Conservation (phyloP, 2,797 vertebrate species). For the Carduelis carduelis region DNA sequence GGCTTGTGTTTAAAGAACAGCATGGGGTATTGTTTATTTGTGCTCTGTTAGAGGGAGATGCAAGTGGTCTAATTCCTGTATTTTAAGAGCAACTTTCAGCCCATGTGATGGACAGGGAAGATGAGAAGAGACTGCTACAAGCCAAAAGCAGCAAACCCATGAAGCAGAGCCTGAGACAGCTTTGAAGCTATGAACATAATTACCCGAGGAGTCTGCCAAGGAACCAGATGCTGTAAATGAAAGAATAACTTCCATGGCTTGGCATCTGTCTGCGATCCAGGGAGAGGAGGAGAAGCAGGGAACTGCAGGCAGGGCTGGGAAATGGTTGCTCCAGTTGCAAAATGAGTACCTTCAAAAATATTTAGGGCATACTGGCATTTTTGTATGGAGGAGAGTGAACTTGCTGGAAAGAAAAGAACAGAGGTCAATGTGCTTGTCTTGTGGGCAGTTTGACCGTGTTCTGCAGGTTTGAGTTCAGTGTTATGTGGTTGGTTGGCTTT, state of each 20-base stretch:
- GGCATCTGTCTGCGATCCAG: not conserved
- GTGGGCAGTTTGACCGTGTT: not conserved
- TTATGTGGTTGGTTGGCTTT: not conserved
- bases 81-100: not conserved
- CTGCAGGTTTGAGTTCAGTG: not conserved
- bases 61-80: not conserved
- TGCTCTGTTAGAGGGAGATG: not conserved
- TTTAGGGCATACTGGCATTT: not conserved
- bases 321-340: not conserved
- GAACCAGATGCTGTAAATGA: slow-evolving; percentile 65
- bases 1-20: not conserved
- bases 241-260: slow-evolving; percentile 48
- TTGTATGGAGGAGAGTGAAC: not conserved
- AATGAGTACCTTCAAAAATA: not conserved
- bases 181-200: slow-evolving; percentile 58
- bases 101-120: not conserved
- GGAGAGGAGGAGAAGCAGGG: not conserved
- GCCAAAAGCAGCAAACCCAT: slow-evolving; percentile 45
- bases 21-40: not conserved
- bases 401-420: not conserved
- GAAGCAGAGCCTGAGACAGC: slow-evolving; percentile 60
- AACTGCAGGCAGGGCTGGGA: not conserved
- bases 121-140: not conserved
- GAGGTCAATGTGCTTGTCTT: fast-evolving
- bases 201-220: slow-evolving; percentile 59